phyloP scores from a whole-genome alignment of 2,797 vertebrate species.

The Valencia hispanica region DNA sequence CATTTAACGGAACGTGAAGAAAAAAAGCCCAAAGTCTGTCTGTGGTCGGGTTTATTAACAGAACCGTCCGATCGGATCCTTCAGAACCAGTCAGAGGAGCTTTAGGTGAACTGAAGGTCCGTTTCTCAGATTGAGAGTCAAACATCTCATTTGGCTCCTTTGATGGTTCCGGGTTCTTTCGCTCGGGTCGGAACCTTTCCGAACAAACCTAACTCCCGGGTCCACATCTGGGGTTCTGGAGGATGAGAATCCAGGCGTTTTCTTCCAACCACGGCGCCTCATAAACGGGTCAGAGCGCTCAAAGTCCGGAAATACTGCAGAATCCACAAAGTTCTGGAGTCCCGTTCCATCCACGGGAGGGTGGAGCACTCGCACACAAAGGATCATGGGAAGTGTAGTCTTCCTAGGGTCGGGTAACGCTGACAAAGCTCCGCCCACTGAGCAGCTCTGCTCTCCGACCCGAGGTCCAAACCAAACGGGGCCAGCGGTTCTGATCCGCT shows the following conservation, averaged over 20 bases:
- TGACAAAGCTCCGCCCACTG: not conserved
- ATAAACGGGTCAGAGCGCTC: slow-evolving; percentile 6
- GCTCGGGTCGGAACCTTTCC: not conserved
- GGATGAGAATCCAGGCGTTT: too few relatives aligned
- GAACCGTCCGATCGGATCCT: too few relatives aligned
- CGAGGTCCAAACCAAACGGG: not conserved
- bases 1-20: not conserved
- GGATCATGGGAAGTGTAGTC: not conserved
- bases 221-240: too few relatives aligned
- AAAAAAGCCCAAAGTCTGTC: too few relatives aligned
- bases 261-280: not conserved
- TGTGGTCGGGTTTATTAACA: too few relatives aligned
- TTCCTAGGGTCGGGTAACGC: not conserved
- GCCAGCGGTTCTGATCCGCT: not conserved
- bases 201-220: too few relatives aligned
- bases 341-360: not conserved
- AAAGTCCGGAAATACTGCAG: slow-evolving; percentile 27
- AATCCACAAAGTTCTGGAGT: slow-evolving; percentile 23
- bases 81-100: too few relatives aligned
- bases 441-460: not conserved
- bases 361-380: not conserved
- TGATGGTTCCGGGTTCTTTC: too few relatives aligned
- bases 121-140: too few relatives aligned
- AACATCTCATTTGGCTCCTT: too few relatives aligned
- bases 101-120: too few relatives aligned